Conservation (phyloP, 2,113 vertebrate species). For the Gambusia affinis region DNA sequence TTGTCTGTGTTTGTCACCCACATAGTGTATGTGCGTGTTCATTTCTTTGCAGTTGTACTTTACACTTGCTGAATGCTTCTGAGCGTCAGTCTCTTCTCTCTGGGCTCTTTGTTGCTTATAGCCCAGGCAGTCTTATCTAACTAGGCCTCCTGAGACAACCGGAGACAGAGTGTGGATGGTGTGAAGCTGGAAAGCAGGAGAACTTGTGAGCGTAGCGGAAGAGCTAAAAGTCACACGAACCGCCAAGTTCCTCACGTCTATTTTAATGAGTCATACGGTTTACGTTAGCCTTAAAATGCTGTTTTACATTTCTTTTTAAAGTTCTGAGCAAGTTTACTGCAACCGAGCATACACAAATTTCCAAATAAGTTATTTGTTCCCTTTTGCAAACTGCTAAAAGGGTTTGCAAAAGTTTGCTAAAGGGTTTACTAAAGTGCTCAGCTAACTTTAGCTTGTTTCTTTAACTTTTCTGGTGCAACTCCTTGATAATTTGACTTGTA, state of each 20-base stretch:
- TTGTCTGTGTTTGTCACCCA: slow-evolving; percentile 61
- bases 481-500: too few relatives aligned
- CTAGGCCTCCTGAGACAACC: slow-evolving; percentile 55
- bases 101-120: slow-evolving; percentile 60
- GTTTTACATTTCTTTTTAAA: not conserved
- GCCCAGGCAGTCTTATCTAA: slow-evolving; percentile 69
- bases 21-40: slow-evolving; percentile 20
- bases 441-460: too few relatives aligned
- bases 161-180: slow-evolving; percentile 20
- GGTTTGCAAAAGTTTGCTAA: not conserved
- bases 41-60: slow-evolving; percentile 40
- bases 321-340: not conserved
- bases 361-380: not conserved
- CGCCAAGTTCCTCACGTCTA: slow-evolving; percentile 20
- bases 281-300: slow-evolving; percentile 21
- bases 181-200: slow-evolving; percentile 20
- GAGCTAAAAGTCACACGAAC: slow-evolving; percentile 42
- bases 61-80: slow-evolving; percentile 53
- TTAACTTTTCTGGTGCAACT: too few relatives aligned
- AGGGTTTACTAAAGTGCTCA: too few relatives aligned
- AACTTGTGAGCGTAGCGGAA: slow-evolving; percentile 29
- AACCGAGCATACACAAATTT: not conserved
- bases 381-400: not conserved
- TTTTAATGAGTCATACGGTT: slow-evolving; percentile 52
- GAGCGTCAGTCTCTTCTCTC: slow-evolving; percentile 50